phyloP scores from a whole-genome alignment of 2,113 vertebrate species.

The Gila orcuttii region DNA sequence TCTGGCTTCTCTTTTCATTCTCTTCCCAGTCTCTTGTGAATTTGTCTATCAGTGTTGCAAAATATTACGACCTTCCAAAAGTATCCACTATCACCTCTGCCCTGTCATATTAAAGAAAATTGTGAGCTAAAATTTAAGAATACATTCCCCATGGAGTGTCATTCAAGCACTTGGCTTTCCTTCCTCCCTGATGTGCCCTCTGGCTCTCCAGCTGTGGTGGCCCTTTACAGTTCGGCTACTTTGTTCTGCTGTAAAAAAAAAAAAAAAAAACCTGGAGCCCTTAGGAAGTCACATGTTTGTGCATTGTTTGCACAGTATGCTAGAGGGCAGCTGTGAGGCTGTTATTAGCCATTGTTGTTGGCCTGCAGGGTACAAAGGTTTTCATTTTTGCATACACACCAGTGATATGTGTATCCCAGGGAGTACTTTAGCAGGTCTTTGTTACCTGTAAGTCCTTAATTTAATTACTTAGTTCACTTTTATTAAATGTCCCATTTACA shows the following conservation, averaged over 20 bases:
- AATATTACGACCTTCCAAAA: constrained; percentile 39
- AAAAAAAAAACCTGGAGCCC: not conserved
- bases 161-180: not conserved
- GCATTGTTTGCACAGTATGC: constrained; percentile 13
- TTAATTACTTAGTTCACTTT: not conserved
- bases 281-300: not conserved
- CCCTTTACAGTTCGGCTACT: constrained; percentile 18
- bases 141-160: not conserved
- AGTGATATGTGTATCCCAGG: not conserved
- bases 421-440: not conserved
- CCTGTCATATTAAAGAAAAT: constrained; percentile 39
- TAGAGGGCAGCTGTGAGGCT: constrained; percentile 19
- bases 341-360: constrained; percentile 15
- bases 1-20: constrained; percentile 56
- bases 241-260: not conserved
- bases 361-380: constrained; percentile 1
- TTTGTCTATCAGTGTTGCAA: constrained; percentile 42
- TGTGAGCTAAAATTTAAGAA: constrained; percentile 5
- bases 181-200: constrained; percentile 1
- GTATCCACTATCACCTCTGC: constrained; percentile 36
- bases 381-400: not conserved
- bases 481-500: not conserved
- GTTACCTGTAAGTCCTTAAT: not conserved
- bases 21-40: constrained; percentile 30
- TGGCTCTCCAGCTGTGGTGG: constrained; percentile 28